Evolutionary conservation across 2,113 vertebrate genomes (phyloP), one percentile per base, ranked within the genome.

Genomic region (Toxostoma redivivum): DNA sequence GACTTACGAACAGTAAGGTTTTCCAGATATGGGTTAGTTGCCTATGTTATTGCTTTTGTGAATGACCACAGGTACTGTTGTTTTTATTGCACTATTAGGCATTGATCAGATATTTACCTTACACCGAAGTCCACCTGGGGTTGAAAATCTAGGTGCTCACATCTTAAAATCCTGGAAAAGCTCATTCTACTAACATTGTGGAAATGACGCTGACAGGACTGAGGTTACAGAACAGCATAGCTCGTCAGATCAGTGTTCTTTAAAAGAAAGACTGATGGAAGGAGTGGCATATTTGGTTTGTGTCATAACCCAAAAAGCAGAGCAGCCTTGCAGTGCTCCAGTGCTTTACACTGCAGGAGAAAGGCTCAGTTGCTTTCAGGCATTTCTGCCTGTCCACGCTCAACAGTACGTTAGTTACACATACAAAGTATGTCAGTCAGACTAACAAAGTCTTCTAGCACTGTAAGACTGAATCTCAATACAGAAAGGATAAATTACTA

Each of bases 321-420:
- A 80, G 13, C 30, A 81, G 28, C 31, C 53, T 69, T 56, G 33
- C 21, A 48, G 31, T 12, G 10, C 12, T 88, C 5, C 27, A 15
- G 2, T 3, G 5, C 3, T 31, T 71, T 37, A n/a, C 15, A 31
- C 8, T 57, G 21, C 27, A 71, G 66, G 33, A 69, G 15, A 48
- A 83, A 38, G 12, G 1, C 5, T 71, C 21, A 14, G 4, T 7
- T 81, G 5, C 15, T 78, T 71, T 62, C 48, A 67, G 33, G 10
- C 4, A 79, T 85, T 90, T 71, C 53, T 88, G 11, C 35, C 16
- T 62, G 10, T 67, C 9, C 20, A 48, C 25, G 10, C 5, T 27
- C 35, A 35, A 35, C 5, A 62, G 12, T 0, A 0, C 12, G 25
- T 61, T 28, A 30, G 24, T 38, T 27, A 23, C 45, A 25, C 47